Base-by-base conservation (phyloP, 2,797 vertebrate genomes). In the Neomorphus geoffroyi region DNA sequence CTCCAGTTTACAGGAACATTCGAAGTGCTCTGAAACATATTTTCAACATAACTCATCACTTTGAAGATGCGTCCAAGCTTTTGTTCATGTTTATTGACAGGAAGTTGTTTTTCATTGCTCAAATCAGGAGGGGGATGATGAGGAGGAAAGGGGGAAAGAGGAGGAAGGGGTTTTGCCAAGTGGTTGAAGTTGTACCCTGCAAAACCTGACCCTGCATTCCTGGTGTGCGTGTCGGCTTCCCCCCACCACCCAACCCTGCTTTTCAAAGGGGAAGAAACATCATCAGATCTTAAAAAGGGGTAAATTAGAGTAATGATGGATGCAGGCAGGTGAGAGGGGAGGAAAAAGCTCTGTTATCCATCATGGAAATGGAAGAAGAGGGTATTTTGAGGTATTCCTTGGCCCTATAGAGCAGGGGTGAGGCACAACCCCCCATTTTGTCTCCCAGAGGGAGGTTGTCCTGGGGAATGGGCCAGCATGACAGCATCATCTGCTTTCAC, bases 41-140 rank as follows among this genome's bases (percentile, higher is more conserved):
- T 98, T 98, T 95, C 23, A 0, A 95, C 95, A 92, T 97, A 96
- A 97, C 96, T 97, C 98, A 98, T 80, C 93, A 72, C 98, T 98
- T 98, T 98, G 98, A 98, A 98, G 97, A 96, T 45, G 86, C 24
- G 33, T 97, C 98, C 98, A 98, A 98, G 94, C 94, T 96, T 98
- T 97, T 97, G 97, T 98, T 98, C 96, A 1, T 93, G 89, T 98
- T 98, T 98, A 97, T 97, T 97, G 98, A 97, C 97, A 98, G 98
- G 97, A 98, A 98, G 98, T 97, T 97, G 96, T 96, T 97, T 97
- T 91, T 93, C 97, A 92, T 96, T 93, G 95, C 90, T 93, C 74
- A 71, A 11, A 95, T 78, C 89, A 46, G 81, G 84, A 75, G 46
- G 54, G 88, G 72, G 57, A 53, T 14, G 64, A 54, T 19, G 74